A percentile compares a stretch with the other conserved stretches of the same genome.
Conservation (phyloP, 2,888 invertebrate genomes). For the Platerodrilus igneus region DNA sequence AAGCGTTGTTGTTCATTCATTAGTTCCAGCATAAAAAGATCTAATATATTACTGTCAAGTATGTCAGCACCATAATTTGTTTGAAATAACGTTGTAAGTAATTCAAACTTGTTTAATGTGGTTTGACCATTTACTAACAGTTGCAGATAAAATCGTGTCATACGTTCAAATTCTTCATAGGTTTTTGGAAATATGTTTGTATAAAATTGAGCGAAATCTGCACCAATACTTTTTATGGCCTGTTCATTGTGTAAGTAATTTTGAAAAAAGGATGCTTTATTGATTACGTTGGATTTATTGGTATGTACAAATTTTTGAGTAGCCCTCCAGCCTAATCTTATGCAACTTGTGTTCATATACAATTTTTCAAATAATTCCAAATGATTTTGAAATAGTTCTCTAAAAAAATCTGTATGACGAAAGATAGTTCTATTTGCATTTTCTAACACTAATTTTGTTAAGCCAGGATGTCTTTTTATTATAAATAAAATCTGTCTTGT, state of each 20-base stretch:
- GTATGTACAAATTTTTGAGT: slow-evolving; percentile 15
- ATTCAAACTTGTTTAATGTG: not conserved
- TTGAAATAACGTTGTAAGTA: slow-evolving; percentile 8
- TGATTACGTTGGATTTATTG: slow-evolving; percentile 10
- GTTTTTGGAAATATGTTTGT: slow-evolving; percentile 9
- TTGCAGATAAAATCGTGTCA: too few species aligned
- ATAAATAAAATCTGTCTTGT: slow-evolving; percentile 9
- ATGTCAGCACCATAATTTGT: slow-evolving; percentile 6
- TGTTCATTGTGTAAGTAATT: slow-evolving; percentile 8
- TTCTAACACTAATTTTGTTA: slow-evolving; percentile 11
- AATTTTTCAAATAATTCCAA: slow-evolving; percentile 16
- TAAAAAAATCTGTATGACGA: slow-evolving; percentile 10
- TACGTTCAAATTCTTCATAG: slow-evolving; percentile 4
- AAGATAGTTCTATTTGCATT: too few species aligned
- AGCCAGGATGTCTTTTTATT: slow-evolving; percentile 12
- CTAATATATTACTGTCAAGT: too few species aligned
- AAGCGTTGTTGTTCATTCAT: slow-evolving; percentile 3
- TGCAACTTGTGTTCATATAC: too few species aligned
- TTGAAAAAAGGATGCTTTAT: slow-evolving; percentile 1
- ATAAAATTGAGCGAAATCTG: slow-evolving; percentile 9
- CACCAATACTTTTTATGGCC: slow-evolving; percentile 9
- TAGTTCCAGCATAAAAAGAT: too few species aligned
- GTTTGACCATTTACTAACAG: not conserved
- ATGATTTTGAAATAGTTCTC: slow-evolving; percentile 7
- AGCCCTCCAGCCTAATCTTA: slow-evolving; percentile 12